A percentile compares a stretch with the other conserved stretches of the same genome.
These are phyloP conservation scores for Zelleria hepariella DNA, from an alignment of 2,888 invertebrate species.

Conservation along the genomic window DNA sequence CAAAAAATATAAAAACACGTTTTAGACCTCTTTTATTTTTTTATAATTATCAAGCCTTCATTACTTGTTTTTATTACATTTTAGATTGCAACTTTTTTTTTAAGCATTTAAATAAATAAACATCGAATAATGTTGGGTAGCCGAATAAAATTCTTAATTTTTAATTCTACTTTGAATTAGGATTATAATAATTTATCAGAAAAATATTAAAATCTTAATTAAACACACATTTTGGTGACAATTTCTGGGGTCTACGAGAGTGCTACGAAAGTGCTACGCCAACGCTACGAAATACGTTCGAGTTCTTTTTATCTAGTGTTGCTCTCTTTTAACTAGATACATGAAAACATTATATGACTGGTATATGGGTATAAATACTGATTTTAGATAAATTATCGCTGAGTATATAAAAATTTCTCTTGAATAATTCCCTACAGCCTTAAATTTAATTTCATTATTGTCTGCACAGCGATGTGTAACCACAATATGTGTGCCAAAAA, in stretches of 20 bases:
- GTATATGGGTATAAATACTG: too few relatives aligned
- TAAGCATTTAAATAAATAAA: too few relatives aligned
- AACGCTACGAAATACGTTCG: neutral
- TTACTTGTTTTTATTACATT: neutral
- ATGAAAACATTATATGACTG: too few relatives aligned
- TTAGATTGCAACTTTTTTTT: too few relatives aligned
- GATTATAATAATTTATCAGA: neutral
- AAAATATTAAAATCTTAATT: too few relatives aligned
- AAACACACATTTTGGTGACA: neutral
- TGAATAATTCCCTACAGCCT: neutral
- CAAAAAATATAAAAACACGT: neutral
- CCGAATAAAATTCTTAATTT: too few relatives aligned
- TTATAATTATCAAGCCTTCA: neutral
- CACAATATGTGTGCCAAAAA: conserved; percentile 60
- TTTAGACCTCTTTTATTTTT: neutral
- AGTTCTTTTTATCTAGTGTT: too few relatives aligned
- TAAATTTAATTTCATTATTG: conserved; percentile 5
- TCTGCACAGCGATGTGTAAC: conserved; percentile 5
- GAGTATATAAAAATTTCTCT: neutral
- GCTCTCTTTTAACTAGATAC: too few relatives aligned
- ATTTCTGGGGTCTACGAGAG: neutral
- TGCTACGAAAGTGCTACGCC: conserved; percentile 3
- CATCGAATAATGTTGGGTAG: too few relatives aligned
- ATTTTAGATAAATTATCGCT: too few relatives aligned
- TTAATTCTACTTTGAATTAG: neutral